phyloP scores from a whole-genome alignment of 2,797 vertebrate species.

The Microctenopoma stevenorrisi region DNA sequence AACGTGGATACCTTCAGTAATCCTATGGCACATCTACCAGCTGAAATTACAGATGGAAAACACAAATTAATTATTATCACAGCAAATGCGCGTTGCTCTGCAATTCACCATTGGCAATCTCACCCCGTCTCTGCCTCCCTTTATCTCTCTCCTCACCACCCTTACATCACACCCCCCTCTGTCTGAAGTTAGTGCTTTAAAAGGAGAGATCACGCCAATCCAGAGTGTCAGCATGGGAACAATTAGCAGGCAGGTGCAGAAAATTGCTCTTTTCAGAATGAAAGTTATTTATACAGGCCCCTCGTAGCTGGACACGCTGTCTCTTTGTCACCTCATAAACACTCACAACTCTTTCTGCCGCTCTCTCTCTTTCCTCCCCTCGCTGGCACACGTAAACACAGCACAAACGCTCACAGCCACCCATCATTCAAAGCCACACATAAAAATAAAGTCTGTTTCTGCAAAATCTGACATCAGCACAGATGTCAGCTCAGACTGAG shows the following conservation, averaged over 20 bases:
- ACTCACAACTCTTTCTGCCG: slow-evolving; percentile 7
- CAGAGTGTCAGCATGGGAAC: slow-evolving; percentile 67
- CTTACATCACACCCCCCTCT: slow-evolving; percentile 43
- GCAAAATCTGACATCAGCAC: slow-evolving; percentile 46
- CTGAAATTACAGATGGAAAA: slow-evolving; percentile 69
- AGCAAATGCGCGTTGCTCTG: slow-evolving; percentile 54
- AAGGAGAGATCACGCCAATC: slow-evolving; percentile 71
- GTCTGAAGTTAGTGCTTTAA: slow-evolving; percentile 54
- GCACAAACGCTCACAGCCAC: background rate
- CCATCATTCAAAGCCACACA: slow-evolving; percentile 25
- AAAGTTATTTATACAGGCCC: slow-evolving; percentile 59
- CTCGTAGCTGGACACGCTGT: slow-evolving; percentile 47
- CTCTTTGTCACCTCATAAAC: slow-evolving; percentile 37
- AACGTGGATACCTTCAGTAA: slow-evolving; percentile 51
- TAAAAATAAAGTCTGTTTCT: slow-evolving; percentile 47
- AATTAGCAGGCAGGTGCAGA: slow-evolving; percentile 75
- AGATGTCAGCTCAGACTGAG: slow-evolving; percentile 62
- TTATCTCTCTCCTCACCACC: slow-evolving; percentile 42
- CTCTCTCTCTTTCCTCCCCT: background rate
- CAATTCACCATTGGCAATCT: slow-evolving; percentile 45
- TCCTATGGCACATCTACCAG: slow-evolving; percentile 54
- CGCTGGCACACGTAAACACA: background rate
- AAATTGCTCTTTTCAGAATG: slow-evolving; percentile 71
- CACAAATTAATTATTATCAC: slow-evolving; percentile 59
- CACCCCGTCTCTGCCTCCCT: slow-evolving; percentile 23